Evolutionary conservation across 1,140 invertebrate species (phyloP), one percentile per base, ranked within the genome.

Genomic region (Calephelis nemesis): DNA sequence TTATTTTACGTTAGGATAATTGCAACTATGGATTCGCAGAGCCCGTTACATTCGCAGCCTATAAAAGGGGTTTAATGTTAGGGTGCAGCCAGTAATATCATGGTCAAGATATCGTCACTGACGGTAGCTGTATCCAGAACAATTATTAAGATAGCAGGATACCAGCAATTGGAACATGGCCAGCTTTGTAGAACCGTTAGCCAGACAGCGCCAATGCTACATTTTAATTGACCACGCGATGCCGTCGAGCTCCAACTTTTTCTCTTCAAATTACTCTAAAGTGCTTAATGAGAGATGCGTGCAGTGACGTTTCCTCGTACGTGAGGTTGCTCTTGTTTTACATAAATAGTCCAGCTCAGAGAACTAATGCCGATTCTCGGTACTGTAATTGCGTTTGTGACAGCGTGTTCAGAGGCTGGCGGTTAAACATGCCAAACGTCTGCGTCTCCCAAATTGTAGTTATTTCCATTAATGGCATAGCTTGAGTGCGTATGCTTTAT

Each of bases 181-280:
- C 70, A 75, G 73, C 74, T 74, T 67, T 78, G 74, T 75, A 74
- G 79, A 82, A 77, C 88, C 88, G 87, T 91, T 89, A 82, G 70
- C 60, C 65, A 58, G 68, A 73, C 72, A 70, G 74, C 78, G 75
- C 77, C 78, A 75, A 77, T 77, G 74, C 64, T 66, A 78, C 82
- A 84, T 90, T 89, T 90, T 91, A 91, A 90, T 91, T 90, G 85
- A 83, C 86, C 89, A 91, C 89, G 89, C 89, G 89, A 91, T 91
- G 84, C 78, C 82, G 77, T 77, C 75, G 73, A 75, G 73, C 85
- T 85, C 80, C 82, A 77, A 91, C 81, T 90, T 90, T 91, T 91
- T 91, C 85, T 80, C 77, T 74, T 83, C 84, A 91, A 91, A 91
- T 91, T 91, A 83, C 87, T 91, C 83, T 86, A 90, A 91, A 91